Base-by-base conservation (phyloP, 2,797 vertebrate genomes). In the Anguilla marmorata region DNA sequence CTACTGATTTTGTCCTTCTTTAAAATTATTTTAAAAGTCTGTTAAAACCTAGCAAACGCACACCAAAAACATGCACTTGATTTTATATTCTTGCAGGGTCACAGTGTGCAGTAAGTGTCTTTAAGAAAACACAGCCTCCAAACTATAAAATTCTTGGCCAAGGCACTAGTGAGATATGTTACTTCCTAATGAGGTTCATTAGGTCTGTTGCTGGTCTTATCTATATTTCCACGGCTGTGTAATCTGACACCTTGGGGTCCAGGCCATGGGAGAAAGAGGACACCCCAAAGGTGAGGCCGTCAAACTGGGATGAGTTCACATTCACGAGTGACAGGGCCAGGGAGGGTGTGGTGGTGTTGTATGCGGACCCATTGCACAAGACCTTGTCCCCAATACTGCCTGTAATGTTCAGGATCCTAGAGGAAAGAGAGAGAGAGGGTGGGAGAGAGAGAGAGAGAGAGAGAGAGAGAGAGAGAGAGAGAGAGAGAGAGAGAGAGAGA, bases 211-310 rank as follows among this genome's bases (percentile, higher is more conserved):
- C 83, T 86, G 83, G 85, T 58, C 63, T 86, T 63, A 88, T 63
- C 27, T 87, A 54, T 85, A 85, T 89, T 89, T 89, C 52, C 52
- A 6, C 69, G 37, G 7, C 85, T 58, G 16, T 19, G 12, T 27
- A 83, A 1, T 21, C 0, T 86, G 94, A 96, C 88, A 98, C 97
- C 96, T 97, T 85, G 58, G 96, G 96, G 86, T 87, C 86, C 87
- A 88, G 54, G 9, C 90, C 89, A 74, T 92, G 85, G 54, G 92
- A 82, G 27, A 94, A 92, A 14, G 94, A 95, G 1, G 90, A 93
- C 11, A 97, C 94, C 0, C 94, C 95, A 84, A 99, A 98, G 41
- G 96, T 95, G 60, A 98, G 89, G 66, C 97, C 97, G 50, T 87
- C 92, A 93, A 97, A 99, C 0, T 30, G 11, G 0, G 90, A 87